Percentiles rank a stretch among this genome's conserved stretches.
Conservation (phyloP, 2,888 invertebrate genomes). For the Electrophaes corylata region DNA sequence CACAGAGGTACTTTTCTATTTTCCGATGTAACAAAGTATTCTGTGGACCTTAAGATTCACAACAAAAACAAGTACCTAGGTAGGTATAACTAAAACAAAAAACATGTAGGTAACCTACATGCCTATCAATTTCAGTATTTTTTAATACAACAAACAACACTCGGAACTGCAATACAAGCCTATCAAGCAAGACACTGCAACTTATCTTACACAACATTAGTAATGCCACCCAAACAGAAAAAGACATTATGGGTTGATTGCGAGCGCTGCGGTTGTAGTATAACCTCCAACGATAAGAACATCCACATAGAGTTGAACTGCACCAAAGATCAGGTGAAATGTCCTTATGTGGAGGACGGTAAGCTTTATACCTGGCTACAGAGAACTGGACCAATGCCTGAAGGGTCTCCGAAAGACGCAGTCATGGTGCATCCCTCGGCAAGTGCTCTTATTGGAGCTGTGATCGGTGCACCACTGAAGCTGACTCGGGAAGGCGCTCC, state of each 20-base stretch:
- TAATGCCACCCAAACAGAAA: conserved; percentile 79
- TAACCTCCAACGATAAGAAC: conserved; percentile 85
- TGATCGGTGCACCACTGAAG: conserved; percentile 70
- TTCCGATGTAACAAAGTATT: too few species aligned
- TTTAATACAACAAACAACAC: too few species aligned
- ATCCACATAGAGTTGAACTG: conserved; percentile 83
- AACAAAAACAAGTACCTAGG: too few species aligned
- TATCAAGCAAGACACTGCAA: neutral
- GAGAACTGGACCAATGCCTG: conserved; percentile 61
- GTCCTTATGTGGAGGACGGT: conserved; percentile 67
- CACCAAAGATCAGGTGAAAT: conserved; percentile 70
- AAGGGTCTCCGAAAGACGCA: conserved; percentile 68
- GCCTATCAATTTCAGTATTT: too few species aligned
- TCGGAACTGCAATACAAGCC: too few species aligned
- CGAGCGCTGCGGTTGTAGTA: conserved; percentile 82
- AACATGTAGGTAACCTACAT: too few species aligned
- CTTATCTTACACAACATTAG: neutral
- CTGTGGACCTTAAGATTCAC: too few species aligned
- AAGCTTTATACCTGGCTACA: conserved; percentile 70
- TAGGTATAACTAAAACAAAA: too few species aligned
- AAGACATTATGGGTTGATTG: conserved; percentile 86
- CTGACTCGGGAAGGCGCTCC: conserved; percentile 68
- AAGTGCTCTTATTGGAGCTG: conserved; percentile 65
- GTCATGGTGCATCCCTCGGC: conserved; percentile 74
- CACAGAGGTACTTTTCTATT: too few species aligned